phyloP scores from a whole-genome alignment of 2,113 vertebrate genomes.

The Cephalophus harveyi region DNA sequence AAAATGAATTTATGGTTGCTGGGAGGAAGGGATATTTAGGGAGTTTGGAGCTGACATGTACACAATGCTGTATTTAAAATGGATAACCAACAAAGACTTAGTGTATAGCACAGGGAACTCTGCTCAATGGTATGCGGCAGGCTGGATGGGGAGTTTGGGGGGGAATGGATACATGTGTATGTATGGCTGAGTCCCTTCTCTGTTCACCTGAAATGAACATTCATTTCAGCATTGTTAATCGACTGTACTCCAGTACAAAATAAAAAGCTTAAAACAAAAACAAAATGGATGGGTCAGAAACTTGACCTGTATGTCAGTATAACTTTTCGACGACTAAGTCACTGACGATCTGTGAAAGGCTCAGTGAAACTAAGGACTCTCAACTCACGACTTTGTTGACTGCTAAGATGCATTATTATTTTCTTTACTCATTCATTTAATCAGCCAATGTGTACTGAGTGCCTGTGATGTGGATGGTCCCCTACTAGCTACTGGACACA shows the following conservation, averaged over 20 bases:
- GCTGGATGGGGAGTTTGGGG: neutral
- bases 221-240: neutral
- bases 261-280: neutral
- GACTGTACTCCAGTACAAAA: neutral
- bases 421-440: neutral
- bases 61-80: neutral
- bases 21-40: neutral
- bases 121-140: neutral
- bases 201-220: neutral
- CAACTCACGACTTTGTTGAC: neutral
- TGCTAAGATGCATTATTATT: neutral
- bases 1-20: neutral
- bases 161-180: neutral
- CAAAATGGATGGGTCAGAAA: neutral
- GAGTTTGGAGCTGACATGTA: neutral
- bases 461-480: neutral
- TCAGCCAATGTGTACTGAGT: neutral
- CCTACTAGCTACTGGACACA: neutral
- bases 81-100: neutral
- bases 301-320: neutral
- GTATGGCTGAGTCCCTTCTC: neutral
- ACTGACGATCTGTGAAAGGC: neutral
- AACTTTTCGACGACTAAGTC: neutral
- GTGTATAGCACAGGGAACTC: neutral
- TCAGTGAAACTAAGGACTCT: neutral